Evolutionary conservation across 2,888 invertebrate genomes (phyloP).

Genomic region (Andrena minutula): DNA sequence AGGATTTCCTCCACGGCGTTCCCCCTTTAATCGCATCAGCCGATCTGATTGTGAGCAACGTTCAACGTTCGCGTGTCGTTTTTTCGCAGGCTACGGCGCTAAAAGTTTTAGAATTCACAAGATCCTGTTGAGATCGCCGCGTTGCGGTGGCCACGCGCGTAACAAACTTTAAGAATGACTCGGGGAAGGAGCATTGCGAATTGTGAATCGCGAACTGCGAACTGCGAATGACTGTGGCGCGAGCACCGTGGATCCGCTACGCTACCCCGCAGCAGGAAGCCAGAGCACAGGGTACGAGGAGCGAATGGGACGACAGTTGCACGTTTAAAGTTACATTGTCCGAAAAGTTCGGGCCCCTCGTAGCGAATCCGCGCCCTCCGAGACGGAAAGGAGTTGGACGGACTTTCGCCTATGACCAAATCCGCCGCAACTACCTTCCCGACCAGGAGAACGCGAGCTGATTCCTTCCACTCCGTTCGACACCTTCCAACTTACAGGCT

Average conservation of each 20-base stretch:
- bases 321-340: slow-evolving; percentile 38
- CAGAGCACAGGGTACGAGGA: background rate
- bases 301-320: background rate
- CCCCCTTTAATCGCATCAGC: too few relatives aligned
- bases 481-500: slow-evolving; percentile 1
- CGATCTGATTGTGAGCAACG: background rate
- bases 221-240: background rate
- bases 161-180: slow-evolving; percentile 8
- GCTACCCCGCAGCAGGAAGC: background rate
- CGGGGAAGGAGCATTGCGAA: background rate
- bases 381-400: slow-evolving; percentile 88
- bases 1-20: too few relatives aligned
- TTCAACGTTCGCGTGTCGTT: background rate
- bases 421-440: slow-evolving; percentile 90
- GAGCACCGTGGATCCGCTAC: background rate
- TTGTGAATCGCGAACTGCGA: background rate
- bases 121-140: background rate
- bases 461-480: slow-evolving; percentile 10
- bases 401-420: slow-evolving; percentile 85
- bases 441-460: slow-evolving; percentile 80
- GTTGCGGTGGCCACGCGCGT: background rate
- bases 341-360: slow-evolving; percentile 57
- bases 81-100: background rate
- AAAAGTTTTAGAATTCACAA: slow-evolving; percentile 6
- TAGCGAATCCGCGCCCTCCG: slow-evolving; percentile 72